A percentile compares a stretch with the other conserved stretches of the same genome.
These are phyloP conservation scores for Zoroaster sp. DNA, from an alignment of 53 echinoderm and acorn worm species.

Conservation along the genomic window DNA sequence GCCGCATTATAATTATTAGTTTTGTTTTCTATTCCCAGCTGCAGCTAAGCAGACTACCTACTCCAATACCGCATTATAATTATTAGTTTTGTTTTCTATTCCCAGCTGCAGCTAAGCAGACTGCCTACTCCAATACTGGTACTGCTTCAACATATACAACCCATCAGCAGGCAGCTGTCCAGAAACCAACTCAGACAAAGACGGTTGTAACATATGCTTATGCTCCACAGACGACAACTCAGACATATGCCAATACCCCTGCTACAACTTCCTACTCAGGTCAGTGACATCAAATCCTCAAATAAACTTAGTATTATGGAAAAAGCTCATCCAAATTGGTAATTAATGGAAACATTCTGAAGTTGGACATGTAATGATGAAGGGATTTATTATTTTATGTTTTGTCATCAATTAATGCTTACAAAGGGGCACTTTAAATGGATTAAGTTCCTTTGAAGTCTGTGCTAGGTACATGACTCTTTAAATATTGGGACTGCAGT, in stretches of 20 bases:
- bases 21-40: neutral
- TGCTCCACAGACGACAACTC: slow-evolving; percentile 71
- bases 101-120: slow-evolving; percentile 31
- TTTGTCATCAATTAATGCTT: too few relatives aligned
- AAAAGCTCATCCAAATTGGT: too few relatives aligned
- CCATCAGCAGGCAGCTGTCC: slow-evolving; percentile 61
- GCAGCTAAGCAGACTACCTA: slow-evolving; percentile 39
- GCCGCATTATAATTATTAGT: neutral
- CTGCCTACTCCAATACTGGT: slow-evolving; percentile 31
- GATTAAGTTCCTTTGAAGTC: too few relatives aligned
- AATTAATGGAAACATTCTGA: too few relatives aligned
- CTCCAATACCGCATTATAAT: neutral
- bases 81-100: neutral
- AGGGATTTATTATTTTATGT: too few relatives aligned
- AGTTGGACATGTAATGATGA: too few relatives aligned
- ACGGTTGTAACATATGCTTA: slow-evolving; percentile 84
- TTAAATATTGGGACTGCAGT: too few relatives aligned
- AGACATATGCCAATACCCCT: slow-evolving; percentile 71
- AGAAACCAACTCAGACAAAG: slow-evolving; percentile 73
- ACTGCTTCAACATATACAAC: slow-evolving; percentile 31
- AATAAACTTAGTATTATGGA: too few relatives aligned
- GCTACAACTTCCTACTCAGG: slow-evolving; percentile 53
- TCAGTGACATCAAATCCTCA: neutral
- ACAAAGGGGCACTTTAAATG: too few relatives aligned
- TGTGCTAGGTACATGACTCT: too few relatives aligned